Evolutionary conservation across 2,888 invertebrate species (phyloP).

Genomic region (Phyllotreta striolata): DNA sequence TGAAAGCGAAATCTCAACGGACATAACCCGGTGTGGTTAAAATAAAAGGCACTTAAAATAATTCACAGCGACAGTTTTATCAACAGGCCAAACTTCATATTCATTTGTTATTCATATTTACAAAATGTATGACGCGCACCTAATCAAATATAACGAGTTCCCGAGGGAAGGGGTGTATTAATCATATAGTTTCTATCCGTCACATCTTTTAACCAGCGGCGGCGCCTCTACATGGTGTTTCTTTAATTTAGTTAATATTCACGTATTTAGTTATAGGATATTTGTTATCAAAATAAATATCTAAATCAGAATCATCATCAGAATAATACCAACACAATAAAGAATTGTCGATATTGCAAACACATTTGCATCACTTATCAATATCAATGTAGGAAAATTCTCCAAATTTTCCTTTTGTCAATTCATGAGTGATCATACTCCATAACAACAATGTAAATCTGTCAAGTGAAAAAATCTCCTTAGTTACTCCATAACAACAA

Average conservation of each 20-base stretch:
- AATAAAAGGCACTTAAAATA: slow-evolving; percentile 25
- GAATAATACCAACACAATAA: no score
- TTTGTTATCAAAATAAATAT: no score
- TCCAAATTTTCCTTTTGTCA: no score
- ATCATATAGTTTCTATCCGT: slow-evolving; percentile 36
- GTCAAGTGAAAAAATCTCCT: no score
- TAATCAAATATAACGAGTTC: slow-evolving; percentile 40
- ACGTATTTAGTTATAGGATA: slow-evolving; percentile 16
- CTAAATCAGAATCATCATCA: no score
- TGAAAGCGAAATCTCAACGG: slow-evolving; percentile 3
- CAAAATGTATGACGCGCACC: slow-evolving; percentile 33
- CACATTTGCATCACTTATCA: no score
- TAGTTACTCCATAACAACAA: no score
- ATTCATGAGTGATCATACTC: no score
- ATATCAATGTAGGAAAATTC: no score
- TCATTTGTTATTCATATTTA: slow-evolving; percentile 35
- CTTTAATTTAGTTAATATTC: slow-evolving; percentile 13
- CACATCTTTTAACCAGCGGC: slow-evolving; percentile 29
- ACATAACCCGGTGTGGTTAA: slow-evolving; percentile 48
- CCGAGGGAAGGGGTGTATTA: slow-evolving; percentile 39
- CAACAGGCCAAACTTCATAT: slow-evolving; percentile 18
- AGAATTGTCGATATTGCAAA: no score
- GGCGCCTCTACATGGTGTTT: slow-evolving; percentile 7
- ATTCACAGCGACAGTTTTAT: slow-evolving; percentile 29
- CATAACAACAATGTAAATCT: no score